phyloP scores from a whole-genome alignment of 2,113 vertebrate genomes.

The Cyanoderma ruficeps region DNA sequence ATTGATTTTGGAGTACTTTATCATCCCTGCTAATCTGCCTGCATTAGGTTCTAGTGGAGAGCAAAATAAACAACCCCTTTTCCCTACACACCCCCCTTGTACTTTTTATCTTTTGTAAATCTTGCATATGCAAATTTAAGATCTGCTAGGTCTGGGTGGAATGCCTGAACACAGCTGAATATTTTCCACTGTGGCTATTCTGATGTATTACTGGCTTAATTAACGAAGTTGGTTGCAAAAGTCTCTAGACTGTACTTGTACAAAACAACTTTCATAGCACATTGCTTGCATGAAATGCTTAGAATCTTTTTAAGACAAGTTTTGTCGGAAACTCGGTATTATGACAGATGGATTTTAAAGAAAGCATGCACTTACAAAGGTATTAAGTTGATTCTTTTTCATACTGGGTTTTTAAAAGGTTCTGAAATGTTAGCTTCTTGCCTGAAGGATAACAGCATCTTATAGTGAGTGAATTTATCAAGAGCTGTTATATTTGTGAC shows the following conservation, averaged over 20 bases:
- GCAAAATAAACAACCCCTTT: not conserved
- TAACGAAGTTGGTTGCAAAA: not conserved
- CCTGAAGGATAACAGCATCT: not conserved
- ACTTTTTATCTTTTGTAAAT: not conserved
- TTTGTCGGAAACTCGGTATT: not conserved
- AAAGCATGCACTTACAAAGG: not conserved
- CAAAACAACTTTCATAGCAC: not conserved
- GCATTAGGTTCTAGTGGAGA: not conserved
- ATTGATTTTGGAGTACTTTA: not conserved
- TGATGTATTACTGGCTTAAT: not conserved
- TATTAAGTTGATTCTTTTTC: not conserved
- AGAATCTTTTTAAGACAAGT: not conserved
- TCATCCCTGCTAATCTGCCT: rapidly evolving
- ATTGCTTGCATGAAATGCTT: not conserved
- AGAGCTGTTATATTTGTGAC: not conserved
- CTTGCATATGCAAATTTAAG: not conserved
- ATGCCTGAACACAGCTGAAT: not conserved
- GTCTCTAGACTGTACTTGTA: not conserved
- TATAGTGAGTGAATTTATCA: not conserved
- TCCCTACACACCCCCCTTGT: rapidly evolving
- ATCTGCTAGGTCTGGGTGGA: not conserved
- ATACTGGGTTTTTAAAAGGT: not conserved
- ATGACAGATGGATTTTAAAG: not conserved
- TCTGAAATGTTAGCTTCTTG: not conserved
- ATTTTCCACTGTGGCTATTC: not conserved